A percentile compares a stretch with the other conserved stretches of the same genome.
Conservation (phyloP, 2,113 vertebrate species). For the Furnarius figulus region DNA sequence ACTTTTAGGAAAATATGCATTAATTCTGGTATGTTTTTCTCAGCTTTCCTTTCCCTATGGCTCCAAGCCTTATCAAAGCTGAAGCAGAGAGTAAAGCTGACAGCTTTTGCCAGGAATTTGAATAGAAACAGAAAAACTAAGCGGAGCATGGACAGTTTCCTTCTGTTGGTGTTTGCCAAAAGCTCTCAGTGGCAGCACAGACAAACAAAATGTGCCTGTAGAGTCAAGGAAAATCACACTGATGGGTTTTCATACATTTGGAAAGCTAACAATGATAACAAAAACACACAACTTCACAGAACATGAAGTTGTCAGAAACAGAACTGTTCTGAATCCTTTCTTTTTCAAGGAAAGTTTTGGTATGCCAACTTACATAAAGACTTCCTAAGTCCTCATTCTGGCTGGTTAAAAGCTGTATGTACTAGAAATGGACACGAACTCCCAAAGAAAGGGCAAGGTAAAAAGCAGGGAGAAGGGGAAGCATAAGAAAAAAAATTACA, state of each 20-base stretch:
- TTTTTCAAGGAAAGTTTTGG: not conserved
- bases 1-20: not conserved
- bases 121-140: conserved; percentile 42
- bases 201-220: conserved; percentile 11
- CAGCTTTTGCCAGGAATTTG: conserved; percentile 42
- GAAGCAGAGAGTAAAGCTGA: conserved; percentile 26
- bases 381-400: not conserved
- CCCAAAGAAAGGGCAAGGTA: not conserved
- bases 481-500: not conserved
- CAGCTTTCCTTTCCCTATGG: not conserved
- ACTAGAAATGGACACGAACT: not conserved
- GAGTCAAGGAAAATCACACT: conserved; percentile 7
- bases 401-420: not conserved
- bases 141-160: conserved; percentile 19
- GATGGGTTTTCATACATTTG: not conserved
- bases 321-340: not conserved
- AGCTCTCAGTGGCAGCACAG: conserved; percentile 21
- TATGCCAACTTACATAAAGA: not conserved
- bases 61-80: conserved; percentile 20
- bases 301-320: not conserved
- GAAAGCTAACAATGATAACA: not conserved
- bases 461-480: not conserved
- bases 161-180: conserved; percentile 29
- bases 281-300: not conserved
- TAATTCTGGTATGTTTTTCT: not conserved